phyloP scores from a whole-genome alignment of 2,113 vertebrate genomes.

The Sinocyclocheilus anophthalmus region DNA sequence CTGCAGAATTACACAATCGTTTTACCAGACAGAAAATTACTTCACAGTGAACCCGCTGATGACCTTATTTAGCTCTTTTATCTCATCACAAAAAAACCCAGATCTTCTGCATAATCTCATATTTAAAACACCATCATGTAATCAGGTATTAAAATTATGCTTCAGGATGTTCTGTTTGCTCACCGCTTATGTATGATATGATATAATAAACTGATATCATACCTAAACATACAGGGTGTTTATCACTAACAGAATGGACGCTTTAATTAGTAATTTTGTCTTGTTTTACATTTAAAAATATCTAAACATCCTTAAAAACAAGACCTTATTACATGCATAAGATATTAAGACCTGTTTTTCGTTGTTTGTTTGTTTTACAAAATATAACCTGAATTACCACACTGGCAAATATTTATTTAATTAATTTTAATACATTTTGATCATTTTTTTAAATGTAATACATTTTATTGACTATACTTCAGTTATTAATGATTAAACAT shows the following conservation, averaged over 20 bases:
- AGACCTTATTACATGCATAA: not conserved
- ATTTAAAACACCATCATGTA: not conserved
- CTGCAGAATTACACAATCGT: not conserved
- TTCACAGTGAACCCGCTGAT: slow-evolving; percentile 5
- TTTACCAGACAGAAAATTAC: slow-evolving; percentile 17
- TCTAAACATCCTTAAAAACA: no score
- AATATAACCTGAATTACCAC: not conserved
- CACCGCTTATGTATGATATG: not conserved
- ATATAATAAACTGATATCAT: not conserved
- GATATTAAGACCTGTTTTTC: no score
- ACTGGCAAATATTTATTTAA: not conserved
- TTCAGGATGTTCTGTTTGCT: slow-evolving; percentile 25
- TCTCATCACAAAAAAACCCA: not conserved
- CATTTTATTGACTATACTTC: not conserved
- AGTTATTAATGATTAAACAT: no score
- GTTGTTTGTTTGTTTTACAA: no score
- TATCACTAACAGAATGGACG: not conserved
- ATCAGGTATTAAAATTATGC: not conserved
- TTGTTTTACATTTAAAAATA: not conserved
- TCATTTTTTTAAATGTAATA: not conserved
- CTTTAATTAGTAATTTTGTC: not conserved
- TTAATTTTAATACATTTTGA: not conserved
- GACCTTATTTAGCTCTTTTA: not conserved
- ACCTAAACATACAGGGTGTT: not conserved
- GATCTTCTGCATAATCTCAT: slow-evolving; percentile 16